A percentile compares a stretch with the other conserved stretches of the same genome.
These are phyloP conservation scores for Prionace glauca DNA, from an alignment of 2,797 vertebrate genomes.

Conservation along the genomic window DNA sequence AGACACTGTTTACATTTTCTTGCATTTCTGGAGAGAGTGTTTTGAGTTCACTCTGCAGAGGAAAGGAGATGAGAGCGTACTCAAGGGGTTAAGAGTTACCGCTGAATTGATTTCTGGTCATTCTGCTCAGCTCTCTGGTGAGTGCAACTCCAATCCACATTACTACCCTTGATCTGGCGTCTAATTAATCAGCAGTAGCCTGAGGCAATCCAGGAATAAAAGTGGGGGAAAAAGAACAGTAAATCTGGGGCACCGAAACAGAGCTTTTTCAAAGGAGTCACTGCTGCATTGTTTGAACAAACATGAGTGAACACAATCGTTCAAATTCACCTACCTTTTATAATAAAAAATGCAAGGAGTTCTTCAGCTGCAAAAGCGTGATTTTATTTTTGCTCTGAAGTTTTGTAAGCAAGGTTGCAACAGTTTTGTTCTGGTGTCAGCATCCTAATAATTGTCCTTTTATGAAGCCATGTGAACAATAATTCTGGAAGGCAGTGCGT, in stretches of 20 bases:
- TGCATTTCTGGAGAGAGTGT: not conserved
- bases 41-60: not conserved
- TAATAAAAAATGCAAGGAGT: not conserved
- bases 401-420: not conserved
- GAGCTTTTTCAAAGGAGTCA: not conserved
- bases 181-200: constrained; percentile 1
- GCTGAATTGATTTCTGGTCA: constrained; percentile 18
- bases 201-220: not conserved
- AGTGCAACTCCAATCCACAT: not conserved
- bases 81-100: not conserved
- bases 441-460: not conserved
- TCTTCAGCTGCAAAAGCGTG: not conserved
- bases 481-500: not conserved
- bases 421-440: not conserved
- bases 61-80: not conserved
- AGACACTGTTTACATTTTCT: not conserved
- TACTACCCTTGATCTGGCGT: not conserved
- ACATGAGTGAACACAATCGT: not conserved
- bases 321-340: not conserved
- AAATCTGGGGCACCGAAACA: not conserved
- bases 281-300: not conserved
- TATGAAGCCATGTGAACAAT: not conserved
- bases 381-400: not conserved
- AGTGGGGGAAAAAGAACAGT: not conserved
- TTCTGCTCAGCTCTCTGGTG: not conserved